Conservation (phyloP, 1,140 invertebrate genomes). For the Cotesia glomerata region DNA sequence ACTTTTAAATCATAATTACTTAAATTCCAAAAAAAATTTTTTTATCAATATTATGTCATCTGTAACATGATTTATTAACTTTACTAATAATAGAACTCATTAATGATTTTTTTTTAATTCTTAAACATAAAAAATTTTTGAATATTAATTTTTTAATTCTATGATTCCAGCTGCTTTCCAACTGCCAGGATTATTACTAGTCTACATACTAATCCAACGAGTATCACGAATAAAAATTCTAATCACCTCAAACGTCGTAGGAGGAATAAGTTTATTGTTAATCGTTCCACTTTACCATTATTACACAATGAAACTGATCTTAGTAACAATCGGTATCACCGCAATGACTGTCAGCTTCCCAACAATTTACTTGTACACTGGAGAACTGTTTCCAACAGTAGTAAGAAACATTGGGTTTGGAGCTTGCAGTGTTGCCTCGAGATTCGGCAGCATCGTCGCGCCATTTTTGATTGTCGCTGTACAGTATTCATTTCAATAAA, state of each 20-base stretch:
- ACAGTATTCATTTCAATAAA: constrained; percentile 24
- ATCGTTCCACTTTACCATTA: constrained; percentile 31
- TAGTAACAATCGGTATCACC: constrained; percentile 70
- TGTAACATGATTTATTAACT: no score
- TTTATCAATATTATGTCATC: no score
- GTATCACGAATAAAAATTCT: constrained; percentile 59
- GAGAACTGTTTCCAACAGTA: constrained; percentile 73
- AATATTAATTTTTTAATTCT: not conserved
- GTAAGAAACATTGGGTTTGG: constrained; percentile 72
- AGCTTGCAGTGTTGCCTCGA: constrained; percentile 67
- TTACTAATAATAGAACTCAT: no score
- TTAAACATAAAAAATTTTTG: no score
- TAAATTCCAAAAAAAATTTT: no score
- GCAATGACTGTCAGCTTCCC: constrained; percentile 68
- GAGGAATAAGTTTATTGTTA: constrained; percentile 50
- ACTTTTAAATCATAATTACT: no score
- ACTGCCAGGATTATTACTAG: constrained; percentile 55
- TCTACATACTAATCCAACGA: constrained; percentile 54
- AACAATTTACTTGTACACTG: constrained; percentile 70
- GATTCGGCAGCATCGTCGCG: constrained; percentile 72
- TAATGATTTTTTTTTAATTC: no score
- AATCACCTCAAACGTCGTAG: constrained; percentile 52
- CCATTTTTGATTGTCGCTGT: constrained; percentile 68
- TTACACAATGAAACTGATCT: constrained; percentile 51
- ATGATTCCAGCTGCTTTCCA: constrained; percentile 52